A percentile compares a stretch with the other conserved stretches of the same genome.
Evolutionary conservation across 2,888 invertebrate genomes (phyloP).

Genomic region (Biston betularia): DNA sequence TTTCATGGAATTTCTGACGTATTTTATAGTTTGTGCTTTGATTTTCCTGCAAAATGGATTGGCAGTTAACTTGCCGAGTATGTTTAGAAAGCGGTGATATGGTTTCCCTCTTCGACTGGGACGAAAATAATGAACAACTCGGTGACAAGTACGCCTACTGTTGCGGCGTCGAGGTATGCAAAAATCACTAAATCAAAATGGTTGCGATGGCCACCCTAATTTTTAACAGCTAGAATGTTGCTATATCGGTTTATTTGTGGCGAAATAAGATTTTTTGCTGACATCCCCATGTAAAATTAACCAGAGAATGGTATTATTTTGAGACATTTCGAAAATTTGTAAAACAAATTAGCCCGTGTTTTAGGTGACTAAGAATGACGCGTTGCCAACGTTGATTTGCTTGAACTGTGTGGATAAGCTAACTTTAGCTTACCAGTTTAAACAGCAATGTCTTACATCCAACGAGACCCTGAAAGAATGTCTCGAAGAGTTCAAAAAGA

Average conservation of each 20-base stretch:
- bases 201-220: constrained; percentile 86
- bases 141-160: constrained; percentile 81
- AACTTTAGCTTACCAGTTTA: constrained; percentile 81
- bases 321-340: constrained; percentile 19
- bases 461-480: constrained; percentile 83
- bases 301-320: constrained; percentile 45
- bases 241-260: constrained; percentile 77
- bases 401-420: constrained; percentile 81
- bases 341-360: constrained; percentile 42
- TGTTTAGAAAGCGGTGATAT: constrained; percentile 82
- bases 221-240: constrained; percentile 83
- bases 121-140: constrained; percentile 85
- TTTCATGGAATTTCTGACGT: constrained; percentile 56
- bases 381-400: constrained; percentile 81
- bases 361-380: constrained; percentile 78
- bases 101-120: constrained; percentile 85
- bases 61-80: constrained; percentile 84
- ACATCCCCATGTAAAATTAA: constrained; percentile 70
- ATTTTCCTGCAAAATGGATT: constrained; percentile 74
- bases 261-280: constrained; percentile 75
- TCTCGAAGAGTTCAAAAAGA: constrained; percentile 77
- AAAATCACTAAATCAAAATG: constrained; percentile 82
- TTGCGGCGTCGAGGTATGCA: constrained; percentile 81
- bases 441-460: constrained; percentile 80
- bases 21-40: constrained; percentile 45